Conservation (phyloP, 2,888 invertebrate species). For the Lochmaea crataegi region DNA sequence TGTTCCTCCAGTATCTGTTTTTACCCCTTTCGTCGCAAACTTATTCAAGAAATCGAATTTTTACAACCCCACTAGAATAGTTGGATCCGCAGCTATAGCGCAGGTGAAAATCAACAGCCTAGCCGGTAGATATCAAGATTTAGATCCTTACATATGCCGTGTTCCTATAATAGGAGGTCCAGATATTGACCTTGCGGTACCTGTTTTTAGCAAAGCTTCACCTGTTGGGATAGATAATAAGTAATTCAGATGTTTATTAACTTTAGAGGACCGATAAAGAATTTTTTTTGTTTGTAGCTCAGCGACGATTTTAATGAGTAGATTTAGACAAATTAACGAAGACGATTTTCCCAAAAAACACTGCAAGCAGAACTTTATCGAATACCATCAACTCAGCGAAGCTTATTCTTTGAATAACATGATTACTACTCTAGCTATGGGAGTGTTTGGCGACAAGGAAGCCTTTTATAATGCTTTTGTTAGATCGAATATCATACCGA, state of each 20-base stretch:
- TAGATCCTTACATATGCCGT: slow-evolving; percentile 70
- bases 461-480: slow-evolving; percentile 57
- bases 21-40: slow-evolving; percentile 68
- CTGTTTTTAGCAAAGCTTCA: slow-evolving; percentile 71
- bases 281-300: slow-evolving; percentile 19
- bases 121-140: slow-evolving; percentile 69
- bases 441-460: slow-evolving; percentile 57
- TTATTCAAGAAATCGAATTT: slow-evolving; percentile 62
- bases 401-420: slow-evolving; percentile 58
- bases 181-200: slow-evolving; percentile 74
- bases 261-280: not conserved
- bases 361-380: slow-evolving; percentile 40
- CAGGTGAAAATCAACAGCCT: slow-evolving; percentile 71
- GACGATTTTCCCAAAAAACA: slow-evolving; percentile 48
- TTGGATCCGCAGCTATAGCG: slow-evolving; percentile 59
- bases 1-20: slow-evolving; percentile 69
- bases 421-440: slow-evolving; percentile 58
- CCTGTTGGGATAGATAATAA: slow-evolving; percentile 59
- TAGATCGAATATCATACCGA: slow-evolving; percentile 55
- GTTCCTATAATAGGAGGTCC: slow-evolving; percentile 75
- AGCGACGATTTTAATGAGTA: slow-evolving; percentile 43
- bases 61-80: slow-evolving; percentile 62
- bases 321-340: slow-evolving; percentile 47
- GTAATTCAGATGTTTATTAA: slow-evolving; percentile 10
- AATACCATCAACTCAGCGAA: slow-evolving; percentile 46